Evolutionary conservation across 1,140 invertebrate species (phyloP).

Genomic region (Colletes latitarsis): DNA sequence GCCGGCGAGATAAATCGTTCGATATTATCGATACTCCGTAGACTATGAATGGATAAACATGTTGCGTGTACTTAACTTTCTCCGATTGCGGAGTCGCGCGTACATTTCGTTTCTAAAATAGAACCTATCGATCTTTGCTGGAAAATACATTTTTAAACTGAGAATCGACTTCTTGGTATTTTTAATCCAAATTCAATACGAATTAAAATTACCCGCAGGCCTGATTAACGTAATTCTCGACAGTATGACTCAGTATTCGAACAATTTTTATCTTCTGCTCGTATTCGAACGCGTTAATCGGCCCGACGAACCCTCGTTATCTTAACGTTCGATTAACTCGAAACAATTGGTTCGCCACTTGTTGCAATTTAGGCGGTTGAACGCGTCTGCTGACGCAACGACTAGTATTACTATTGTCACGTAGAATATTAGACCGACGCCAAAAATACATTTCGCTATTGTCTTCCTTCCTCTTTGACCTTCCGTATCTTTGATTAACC

Average conservation of each 20-base stretch:
- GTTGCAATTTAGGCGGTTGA: conserved; percentile 67
- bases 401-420: conserved; percentile 58
- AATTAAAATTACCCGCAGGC: background rate
- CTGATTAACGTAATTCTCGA: background rate
- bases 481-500: background rate
- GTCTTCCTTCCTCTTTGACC: background rate
- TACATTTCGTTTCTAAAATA: background rate
- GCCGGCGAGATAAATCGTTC: background rate
- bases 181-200: too few relatives aligned
- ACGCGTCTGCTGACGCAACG: conserved; percentile 61
- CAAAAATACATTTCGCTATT: conserved; percentile 13
- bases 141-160: too few relatives aligned
- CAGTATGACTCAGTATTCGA: conserved; percentile 14
- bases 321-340: conserved; percentile 66
- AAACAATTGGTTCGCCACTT: conserved; percentile 69
- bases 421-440: conserved; percentile 18
- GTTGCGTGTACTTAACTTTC: conserved; percentile 3
- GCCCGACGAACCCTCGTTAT: conserved; percentile 49
- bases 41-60: conserved; percentile 5
- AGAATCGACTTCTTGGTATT: too few relatives aligned
- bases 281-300: conserved; percentile 23
- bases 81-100: background rate
- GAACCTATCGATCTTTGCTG: too few relatives aligned
- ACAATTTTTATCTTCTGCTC: conserved; percentile 23
- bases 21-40: background rate